Base-by-base conservation (phyloP, 2,113 vertebrate species). In the Gallinago jamesoni region DNA sequence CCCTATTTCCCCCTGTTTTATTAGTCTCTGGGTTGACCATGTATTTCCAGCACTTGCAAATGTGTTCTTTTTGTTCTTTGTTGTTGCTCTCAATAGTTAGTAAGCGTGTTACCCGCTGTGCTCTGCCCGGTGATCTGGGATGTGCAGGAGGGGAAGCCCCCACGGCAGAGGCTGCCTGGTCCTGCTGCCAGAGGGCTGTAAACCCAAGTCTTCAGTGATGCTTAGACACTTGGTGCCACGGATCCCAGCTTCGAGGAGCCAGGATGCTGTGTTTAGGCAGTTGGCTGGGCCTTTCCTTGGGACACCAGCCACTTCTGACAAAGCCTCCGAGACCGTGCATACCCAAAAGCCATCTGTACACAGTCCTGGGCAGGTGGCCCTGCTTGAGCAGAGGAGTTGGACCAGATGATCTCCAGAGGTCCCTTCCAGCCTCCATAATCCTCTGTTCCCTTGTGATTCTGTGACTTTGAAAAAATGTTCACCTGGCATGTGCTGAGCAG, bases 61-160 rank as follows among this genome's bases (percentile, higher is more conserved):
- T 3, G 4, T 8, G 19, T 17, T 70, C 7, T 62, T 89, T 60
- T 14, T 9, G 14, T 60, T 57, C 43, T 63, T 79, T 39, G 14
- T 20, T 47, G 30, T 20, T 4, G 2, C 13, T 66, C 3, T 43
- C 21, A 50, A 3, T 37, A 62, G 31, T 43, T 31, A 55, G n/a
- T 24, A 15, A 56, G 35, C 15, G 16, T 0, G 0, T 59, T 22
- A 28, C 33, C 13, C 0, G 3, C 33, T 35, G 24, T 33, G 25
- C 18, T 28, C 41, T 45, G 35, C 37, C 41, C 9, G 7, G 43
- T 50, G 52, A 41, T 11, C 19, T 48, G 84, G 41, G 27, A 14
- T 24, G 22, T 4, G 8, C 2, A 1, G 48, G 74, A 62, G 31
- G 31, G 19, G n/a, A 43, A 81, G 53, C 31, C 41, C 53, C 9